Evolutionary conservation across 1,140 invertebrate species (phyloP).

Genomic region (Drosophila pachea): DNA sequence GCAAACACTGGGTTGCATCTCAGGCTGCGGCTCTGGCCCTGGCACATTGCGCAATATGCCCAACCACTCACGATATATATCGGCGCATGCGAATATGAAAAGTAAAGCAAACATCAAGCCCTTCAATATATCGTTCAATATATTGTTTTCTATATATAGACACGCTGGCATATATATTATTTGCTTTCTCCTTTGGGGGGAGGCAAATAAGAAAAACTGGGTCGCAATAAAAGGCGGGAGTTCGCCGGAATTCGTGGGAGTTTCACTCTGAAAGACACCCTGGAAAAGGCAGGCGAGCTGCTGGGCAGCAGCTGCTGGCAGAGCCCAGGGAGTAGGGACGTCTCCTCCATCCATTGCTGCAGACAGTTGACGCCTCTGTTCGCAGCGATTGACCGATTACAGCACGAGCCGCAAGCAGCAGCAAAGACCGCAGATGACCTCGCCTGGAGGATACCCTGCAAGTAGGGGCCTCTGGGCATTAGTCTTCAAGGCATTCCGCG

Average conservation of each 20-base stretch:
- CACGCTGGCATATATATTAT: slow-evolving; percentile 4
- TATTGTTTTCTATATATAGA: slow-evolving; percentile 8
- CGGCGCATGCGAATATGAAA: slow-evolving; percentile 17
- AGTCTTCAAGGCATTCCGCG: not conserved
- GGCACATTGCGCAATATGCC: slow-evolving; percentile 47
- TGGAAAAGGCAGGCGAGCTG: not conserved
- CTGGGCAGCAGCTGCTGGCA: not conserved
- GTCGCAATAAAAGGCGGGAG: slow-evolving; percentile 41
- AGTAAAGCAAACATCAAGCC: slow-evolving; percentile 35
- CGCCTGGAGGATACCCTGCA: slow-evolving; percentile 10
- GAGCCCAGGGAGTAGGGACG: not conserved
- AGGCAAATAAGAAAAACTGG: slow-evolving; percentile 35
- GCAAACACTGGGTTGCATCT: slow-evolving; percentile 21
- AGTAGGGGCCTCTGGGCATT: not conserved
- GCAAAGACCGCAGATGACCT: slow-evolving; percentile 3
- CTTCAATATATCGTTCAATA: slow-evolving; percentile 35
- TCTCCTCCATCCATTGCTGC: slow-evolving; percentile 12
- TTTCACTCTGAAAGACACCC: slow-evolving; percentile 20
- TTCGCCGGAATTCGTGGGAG: slow-evolving; percentile 10
- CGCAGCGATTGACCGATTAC: slow-evolving; percentile 69
- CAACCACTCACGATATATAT: slow-evolving; percentile 52
- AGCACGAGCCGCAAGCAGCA: slow-evolving; percentile 24
- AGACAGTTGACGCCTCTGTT: slow-evolving; percentile 43
- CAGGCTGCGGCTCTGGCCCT: slow-evolving; percentile 5
- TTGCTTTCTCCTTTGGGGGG: slow-evolving; percentile 31